Evolutionary conservation across 2,888 invertebrate species (phyloP).

Genomic region (Agrotis clavis): DNA sequence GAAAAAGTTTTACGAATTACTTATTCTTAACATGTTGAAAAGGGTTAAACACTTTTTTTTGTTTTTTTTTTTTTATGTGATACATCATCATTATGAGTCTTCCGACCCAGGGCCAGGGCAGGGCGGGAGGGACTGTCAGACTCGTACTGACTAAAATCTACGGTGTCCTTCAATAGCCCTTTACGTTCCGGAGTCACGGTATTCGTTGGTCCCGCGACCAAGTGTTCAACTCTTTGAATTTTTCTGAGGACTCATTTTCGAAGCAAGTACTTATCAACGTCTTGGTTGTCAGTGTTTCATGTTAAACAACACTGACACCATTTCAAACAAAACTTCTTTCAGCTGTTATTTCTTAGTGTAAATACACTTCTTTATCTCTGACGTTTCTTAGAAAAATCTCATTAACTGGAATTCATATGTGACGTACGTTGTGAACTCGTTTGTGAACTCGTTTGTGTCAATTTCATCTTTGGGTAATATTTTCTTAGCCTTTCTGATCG

Average conservation of each 20-base stretch:
- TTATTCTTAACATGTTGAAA: neutral
- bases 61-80: no score
- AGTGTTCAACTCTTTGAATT: neutral
- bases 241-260: constrained; percentile 3
- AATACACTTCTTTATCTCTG: constrained; percentile 6
- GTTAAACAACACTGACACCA: constrained; percentile 44
- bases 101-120: no score
- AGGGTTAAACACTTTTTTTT: no score
- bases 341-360: constrained; percentile 27
- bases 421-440: neutral
- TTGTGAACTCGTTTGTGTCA: no score
- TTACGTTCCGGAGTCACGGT: no score
- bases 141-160: no score
- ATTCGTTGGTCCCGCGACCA: no score
- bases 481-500: neutral
- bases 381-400: constrained; percentile 15
- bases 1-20: neutral
- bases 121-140: no score
- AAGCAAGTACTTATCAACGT: constrained; percentile 41
- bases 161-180: no score
- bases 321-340: constrained; percentile 49
- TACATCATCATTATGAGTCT: no score
- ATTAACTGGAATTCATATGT: constrained; percentile 9
- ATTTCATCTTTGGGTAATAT: neutral
- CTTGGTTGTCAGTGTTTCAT: constrained; percentile 32